Conservation (phyloP, 2,113 vertebrate genomes). For the Chaetodon trifascialis region DNA sequence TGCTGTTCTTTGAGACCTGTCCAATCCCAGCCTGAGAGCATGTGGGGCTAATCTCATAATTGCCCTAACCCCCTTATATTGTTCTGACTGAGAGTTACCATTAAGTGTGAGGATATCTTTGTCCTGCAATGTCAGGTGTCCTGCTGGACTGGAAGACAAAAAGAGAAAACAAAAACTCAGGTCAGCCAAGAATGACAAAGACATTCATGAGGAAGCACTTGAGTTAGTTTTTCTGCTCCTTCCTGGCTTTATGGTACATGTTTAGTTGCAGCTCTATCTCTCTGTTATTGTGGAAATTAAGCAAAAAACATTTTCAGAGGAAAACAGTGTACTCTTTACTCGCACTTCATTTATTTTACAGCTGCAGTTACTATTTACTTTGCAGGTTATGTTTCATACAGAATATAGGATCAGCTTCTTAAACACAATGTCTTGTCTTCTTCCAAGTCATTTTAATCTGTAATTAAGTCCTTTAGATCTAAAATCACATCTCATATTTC, state of each 20-base stretch:
- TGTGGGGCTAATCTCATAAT: slow-evolving; percentile 91
- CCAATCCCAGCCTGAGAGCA: slow-evolving; percentile 85
- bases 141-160: slow-evolving; percentile 71
- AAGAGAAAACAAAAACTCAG: slow-evolving; percentile 11
- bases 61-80: slow-evolving; percentile 88
- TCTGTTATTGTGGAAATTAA: neutral
- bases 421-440: neutral
- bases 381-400: neutral
- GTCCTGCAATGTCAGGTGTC: slow-evolving; percentile 84
- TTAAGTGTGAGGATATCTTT: slow-evolving; percentile 86
- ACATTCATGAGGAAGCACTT: slow-evolving; percentile 59
- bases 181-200: slow-evolving; percentile 66
- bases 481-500: neutral
- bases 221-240: slow-evolving; percentile 12
- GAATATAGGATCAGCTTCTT: neutral
- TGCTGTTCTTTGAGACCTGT: slow-evolving; percentile 86
- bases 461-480: neutral
- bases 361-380: no score
- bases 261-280: slow-evolving; percentile 10
- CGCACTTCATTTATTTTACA: no score
- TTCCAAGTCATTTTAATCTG: neutral
- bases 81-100: slow-evolving; percentile 88
- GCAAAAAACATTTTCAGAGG: neutral
- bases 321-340: neutral
- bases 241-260: slow-evolving; percentile 82